Conservation (phyloP, 2,888 invertebrate genomes). For the Copidosoma aretas region DNA sequence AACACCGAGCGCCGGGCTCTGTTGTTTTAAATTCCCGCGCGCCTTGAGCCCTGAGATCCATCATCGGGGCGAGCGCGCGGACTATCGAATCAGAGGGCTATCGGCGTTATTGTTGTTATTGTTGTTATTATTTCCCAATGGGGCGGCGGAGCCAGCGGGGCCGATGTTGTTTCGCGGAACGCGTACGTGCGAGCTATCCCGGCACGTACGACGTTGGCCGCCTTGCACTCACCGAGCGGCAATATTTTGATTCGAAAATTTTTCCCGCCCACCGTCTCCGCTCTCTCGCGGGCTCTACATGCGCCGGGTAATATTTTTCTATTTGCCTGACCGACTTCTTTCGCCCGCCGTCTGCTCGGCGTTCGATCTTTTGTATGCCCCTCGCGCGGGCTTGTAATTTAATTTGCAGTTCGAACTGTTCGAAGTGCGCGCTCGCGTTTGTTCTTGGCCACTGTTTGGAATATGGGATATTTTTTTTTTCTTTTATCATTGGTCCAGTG, state of each 20-base stretch:
- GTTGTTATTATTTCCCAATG: not conserved
- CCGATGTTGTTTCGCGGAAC: constrained; percentile 31
- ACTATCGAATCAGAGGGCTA: constrained; percentile 33
- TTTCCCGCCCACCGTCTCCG: not conserved
- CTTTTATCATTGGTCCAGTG: too few species aligned
- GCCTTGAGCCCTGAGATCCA: not conserved
- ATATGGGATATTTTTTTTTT: too few species aligned
- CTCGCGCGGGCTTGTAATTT: not conserved
- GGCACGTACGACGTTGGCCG: not conserved
- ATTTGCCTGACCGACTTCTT: not conserved
- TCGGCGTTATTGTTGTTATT: not conserved
- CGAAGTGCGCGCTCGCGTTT: too few species aligned
- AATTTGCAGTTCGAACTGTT: not conserved
- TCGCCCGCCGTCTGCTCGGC: not conserved
- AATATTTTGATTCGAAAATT: constrained; percentile 26
- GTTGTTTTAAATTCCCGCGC: constrained; percentile 31
- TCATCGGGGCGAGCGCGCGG: not conserved
- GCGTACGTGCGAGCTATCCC: not conserved
- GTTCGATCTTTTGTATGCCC: too few species aligned
- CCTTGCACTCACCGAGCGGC: not conserved
- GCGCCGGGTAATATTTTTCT: not conserved
- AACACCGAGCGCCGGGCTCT: constrained; percentile 14
- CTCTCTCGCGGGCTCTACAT: not conserved
- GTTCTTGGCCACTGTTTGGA: too few species aligned
- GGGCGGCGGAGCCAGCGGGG: constrained; percentile 1